Evolutionary conservation across 2,888 invertebrate species (phyloP), one percentile per base, ranked within the genome.

Genomic region (Drosophila falleni): DNA sequence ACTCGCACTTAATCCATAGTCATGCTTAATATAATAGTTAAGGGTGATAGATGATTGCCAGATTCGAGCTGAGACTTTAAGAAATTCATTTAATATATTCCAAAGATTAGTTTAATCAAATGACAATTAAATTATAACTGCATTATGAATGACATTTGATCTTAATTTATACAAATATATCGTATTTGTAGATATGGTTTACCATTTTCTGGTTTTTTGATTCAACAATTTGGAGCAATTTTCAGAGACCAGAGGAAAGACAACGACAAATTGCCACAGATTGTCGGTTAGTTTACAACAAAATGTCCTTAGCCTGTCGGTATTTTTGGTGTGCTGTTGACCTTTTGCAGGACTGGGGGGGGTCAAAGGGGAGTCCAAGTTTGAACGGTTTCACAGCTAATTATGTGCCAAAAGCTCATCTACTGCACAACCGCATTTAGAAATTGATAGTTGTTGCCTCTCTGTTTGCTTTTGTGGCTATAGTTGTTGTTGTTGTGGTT

Each of bases 401-500:
- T 78, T 78, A 78, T 73, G 65, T 68, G 67, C 56, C 53, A 68
- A 78, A 71, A 53, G 71, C 46, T 74, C 61, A 61, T 67, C 55
- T 55, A 53, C 54, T 74, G 58, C 58, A 60, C 37, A 77, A 69
- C 69, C 74, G 41, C 70, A 77, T 61, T 70, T 74, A 46, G 47
- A 29, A 70, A 70, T 76, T 74, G 75, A 74, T 74, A 76, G 77
- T 74, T 58, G 37, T 47, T 64, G 37, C 33, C 19, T 56, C 26
- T 50, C 42, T 55, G 46, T 68, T 26, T 46, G 41, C 44, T 44
- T 37, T 26, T 60, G 59, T 26, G 63, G 67, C 51, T 50, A 13
- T 15, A 39, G 35, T 46, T 60, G 37, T 29, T 35, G 49, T 31
- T 54, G 23, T 44, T 37, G 3, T 47, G 15, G 9, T 19, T 41